A percentile compares a stretch with the other conserved stretches of the same genome.
phyloP scores from a whole-genome alignment of 2,113 vertebrate genomes.

The Himantopus leucocephalus region DNA sequence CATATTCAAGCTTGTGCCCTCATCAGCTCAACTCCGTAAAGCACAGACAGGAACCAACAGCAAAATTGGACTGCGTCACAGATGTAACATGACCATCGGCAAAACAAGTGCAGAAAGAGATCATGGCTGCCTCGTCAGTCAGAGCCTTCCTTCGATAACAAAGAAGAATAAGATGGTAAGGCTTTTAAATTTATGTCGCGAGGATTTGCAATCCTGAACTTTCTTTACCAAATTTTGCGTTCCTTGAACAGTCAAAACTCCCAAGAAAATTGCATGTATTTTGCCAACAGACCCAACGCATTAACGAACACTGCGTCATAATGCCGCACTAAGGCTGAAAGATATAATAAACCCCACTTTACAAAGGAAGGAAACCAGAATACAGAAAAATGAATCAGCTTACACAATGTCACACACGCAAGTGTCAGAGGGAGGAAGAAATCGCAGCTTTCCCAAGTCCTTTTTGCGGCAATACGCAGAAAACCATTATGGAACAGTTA shows the following conservation, averaged over 20 bases:
- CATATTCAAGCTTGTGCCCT: not conserved
- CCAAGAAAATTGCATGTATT: not conserved
- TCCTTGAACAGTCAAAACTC: not conserved
- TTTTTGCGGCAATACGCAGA: not conserved
- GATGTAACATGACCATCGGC: slow-evolving; percentile 55
- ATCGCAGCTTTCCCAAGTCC: not conserved
- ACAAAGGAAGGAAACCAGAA: not conserved
- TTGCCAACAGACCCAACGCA: not conserved
- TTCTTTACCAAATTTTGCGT: not conserved
- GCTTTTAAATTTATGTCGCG: not conserved
- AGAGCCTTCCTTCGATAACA: not conserved
- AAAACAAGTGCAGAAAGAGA: slow-evolving; percentile 37
- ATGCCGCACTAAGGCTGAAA: not conserved
- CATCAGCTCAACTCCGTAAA: not conserved
- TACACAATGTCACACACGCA: not conserved
- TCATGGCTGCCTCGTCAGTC: slow-evolving; percentile 20
- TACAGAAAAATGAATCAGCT: not conserved
- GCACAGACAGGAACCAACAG: not conserved
- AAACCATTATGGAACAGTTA: not conserved
- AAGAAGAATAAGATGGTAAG: not conserved
- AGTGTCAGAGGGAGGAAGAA: not conserved
- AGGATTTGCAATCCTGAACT: not conserved
- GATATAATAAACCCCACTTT: not conserved
- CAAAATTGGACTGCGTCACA: slow-evolving; percentile 67
- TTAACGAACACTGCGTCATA: slow-evolving; percentile 7